Evolutionary conservation across 2,797 vertebrate species (phyloP), one percentile per base, ranked within the genome.

Genomic region (Siniperca scherzeri): DNA sequence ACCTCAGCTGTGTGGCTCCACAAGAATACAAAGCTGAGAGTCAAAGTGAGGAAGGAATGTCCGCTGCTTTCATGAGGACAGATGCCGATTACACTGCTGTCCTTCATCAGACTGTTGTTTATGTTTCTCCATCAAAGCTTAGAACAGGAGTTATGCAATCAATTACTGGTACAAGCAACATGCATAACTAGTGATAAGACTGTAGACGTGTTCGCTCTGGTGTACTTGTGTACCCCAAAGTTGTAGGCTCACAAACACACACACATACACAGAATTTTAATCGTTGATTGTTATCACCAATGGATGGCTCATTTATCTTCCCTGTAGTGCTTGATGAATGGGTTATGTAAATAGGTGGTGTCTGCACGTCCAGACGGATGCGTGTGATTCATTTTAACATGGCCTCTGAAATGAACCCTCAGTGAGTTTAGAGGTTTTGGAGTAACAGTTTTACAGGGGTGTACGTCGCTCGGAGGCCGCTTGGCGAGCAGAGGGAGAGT

Each of bases 291-390:
- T 77, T 87, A 91, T 90, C 86, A 52, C 27, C 70, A 60, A 67
- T 61, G 48, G 57, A 74, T 7, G 2, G 30, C 77, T 85, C 46
- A 42, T 82, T 88, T 84, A 74, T 91, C 86, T 80, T 74, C 67
- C 76, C 81, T 44, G 80, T 77, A 62, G 30, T 68, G 42, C 81
- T 66, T 90, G 88, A 93, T 91, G 65, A 88, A 88, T 92, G 86
- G 73, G 19, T 85, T 89, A 74, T 89, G 84, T 81, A 87, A 87
- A 89, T 80, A 55, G 27, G 50, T 4, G 9, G 25, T 56, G 55
- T 82, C 27, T 71, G 57, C 44, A 2, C 3, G 40, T 77, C 53
- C 55, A 14, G 75, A 46, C 9, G 19, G 60, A 70, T 4, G 40
- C 21, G 16, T 72, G 71, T 71, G 60, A 46, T 75, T 73, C 0